Conservation (phyloP, 2,797 vertebrate species). For the Dendrocincla tyrannina region DNA sequence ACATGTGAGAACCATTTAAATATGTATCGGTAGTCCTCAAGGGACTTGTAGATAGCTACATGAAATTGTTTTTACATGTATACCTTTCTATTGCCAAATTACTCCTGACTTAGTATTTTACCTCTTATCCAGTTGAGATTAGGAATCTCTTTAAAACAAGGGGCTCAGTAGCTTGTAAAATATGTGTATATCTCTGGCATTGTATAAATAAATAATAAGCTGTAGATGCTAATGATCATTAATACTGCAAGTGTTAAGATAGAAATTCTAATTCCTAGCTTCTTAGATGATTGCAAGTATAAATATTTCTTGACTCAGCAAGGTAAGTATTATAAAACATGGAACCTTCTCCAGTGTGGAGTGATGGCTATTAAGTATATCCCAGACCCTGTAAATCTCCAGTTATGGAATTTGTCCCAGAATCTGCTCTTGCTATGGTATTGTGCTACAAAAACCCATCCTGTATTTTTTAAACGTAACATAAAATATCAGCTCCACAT, state of each 20-base stretch:
- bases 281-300: background rate
- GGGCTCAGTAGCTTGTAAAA: background rate
- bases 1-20: slow-evolving; percentile 23
- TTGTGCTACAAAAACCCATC: background rate
- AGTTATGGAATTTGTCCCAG: background rate
- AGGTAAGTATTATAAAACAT: background rate
- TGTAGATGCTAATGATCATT: slow-evolving; percentile 15
- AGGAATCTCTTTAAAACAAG: background rate
- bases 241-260: slow-evolving; percentile 16
- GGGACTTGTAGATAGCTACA: background rate
- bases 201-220: slow-evolving; percentile 19
- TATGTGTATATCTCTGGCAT: background rate
- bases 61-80: background rate
- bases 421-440: slow-evolving; percentile 3
- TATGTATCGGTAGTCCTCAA: background rate
- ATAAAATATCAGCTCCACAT: slow-evolving; percentile 7
- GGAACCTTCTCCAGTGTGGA: background rate
- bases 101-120: slow-evolving; percentile 10
- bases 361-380: background rate
- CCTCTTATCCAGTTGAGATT: background rate
- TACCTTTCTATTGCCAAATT: slow-evolving; percentile 23
- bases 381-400: background rate
- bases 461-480: slow-evolving; percentile 16
- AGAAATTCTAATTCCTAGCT: slow-evolving; percentile 17
- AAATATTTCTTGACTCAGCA: slow-evolving; percentile 19